These are phyloP conservation scores for Hydrochoerus hydrochaeris DNA, from an alignment of 2,113 vertebrate genomes.

Conservation along the genomic window DNA sequence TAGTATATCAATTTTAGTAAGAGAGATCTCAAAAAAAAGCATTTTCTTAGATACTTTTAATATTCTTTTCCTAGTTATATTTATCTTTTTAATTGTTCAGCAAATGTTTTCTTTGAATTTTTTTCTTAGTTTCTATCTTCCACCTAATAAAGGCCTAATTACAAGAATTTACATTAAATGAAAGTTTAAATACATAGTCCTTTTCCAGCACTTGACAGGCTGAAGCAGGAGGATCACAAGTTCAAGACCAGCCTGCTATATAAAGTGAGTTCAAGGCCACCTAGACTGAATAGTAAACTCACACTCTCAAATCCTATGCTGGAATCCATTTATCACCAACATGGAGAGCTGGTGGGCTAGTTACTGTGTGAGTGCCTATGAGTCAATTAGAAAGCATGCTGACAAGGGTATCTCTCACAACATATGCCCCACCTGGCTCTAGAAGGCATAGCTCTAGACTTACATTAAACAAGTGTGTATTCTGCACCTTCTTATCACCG, in stretches of 20 bases:
- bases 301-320: not conserved
- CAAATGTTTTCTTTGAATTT: slow-evolving; percentile 42
- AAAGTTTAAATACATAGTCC: slow-evolving; percentile 25
- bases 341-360: not conserved
- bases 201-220: not conserved
- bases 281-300: not conserved
- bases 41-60: slow-evolving; percentile 46
- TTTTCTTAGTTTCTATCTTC: not conserved
- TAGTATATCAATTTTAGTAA: slow-evolving; percentile 30
- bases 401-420: not conserved
- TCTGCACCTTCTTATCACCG: not conserved
- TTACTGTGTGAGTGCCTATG: not conserved
- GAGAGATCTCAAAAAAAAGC: slow-evolving; percentile 36
- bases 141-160: slow-evolving; percentile 10
- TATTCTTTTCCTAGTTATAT: slow-evolving; percentile 20
- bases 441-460: not conserved
- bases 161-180: slow-evolving; percentile 45
- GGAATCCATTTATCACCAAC: not conserved
- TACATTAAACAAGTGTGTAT: not conserved
- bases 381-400: not conserved
- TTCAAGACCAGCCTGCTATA: not conserved
- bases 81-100: slow-evolving; percentile 6
- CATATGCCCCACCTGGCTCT: not conserved
- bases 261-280: not conserved
- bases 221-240: not conserved